phyloP scores from a whole-genome alignment of 30 jellyfish, hydroid and myxozoan genomes.

The Mastigias papua region DNA sequence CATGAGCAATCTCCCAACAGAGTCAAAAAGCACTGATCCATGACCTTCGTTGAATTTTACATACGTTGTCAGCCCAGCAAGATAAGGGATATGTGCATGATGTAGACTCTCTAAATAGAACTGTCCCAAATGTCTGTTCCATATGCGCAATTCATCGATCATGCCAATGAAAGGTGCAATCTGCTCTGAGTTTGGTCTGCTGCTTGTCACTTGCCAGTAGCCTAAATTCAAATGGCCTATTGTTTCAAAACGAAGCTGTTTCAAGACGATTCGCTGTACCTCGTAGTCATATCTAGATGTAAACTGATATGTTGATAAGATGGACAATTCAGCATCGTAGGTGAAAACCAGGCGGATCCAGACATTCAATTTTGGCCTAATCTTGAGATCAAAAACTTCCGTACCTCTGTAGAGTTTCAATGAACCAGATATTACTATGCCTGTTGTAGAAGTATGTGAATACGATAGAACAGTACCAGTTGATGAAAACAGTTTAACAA shows the following conservation, averaged over 20 bases:
- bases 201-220: conserved; percentile 63
- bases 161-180: conserved; percentile 49
- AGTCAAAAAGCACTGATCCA: conserved; percentile 36
- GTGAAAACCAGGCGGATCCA: conserved; percentile 66
- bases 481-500: conserved; percentile 28
- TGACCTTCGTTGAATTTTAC: conserved; percentile 67
- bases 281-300: conserved; percentile 33
- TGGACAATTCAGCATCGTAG: conserved; percentile 25
- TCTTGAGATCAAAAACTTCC: conserved; percentile 20
- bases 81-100: conserved; percentile 13
- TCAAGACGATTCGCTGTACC: conserved; percentile 29
- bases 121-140: conserved; percentile 38
- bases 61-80: conserved; percentile 27
- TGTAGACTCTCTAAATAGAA: conserved; percentile 44
- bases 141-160: conserved; percentile 65
- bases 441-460: conserved; percentile 24
- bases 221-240: conserved; percentile 61
- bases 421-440: conserved; percentile 38
- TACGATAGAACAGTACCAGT: conserved; percentile 63
- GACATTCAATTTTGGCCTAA: conserved; percentile 38
- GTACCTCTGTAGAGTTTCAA: conserved; percentile 35
- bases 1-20: not conserved
- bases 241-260: conserved; percentile 49
- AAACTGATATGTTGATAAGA: conserved; percentile 53
- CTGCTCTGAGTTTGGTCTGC: conserved; percentile 44